These are phyloP conservation scores for Diabrotica balteata DNA, from an alignment of 2,888 invertebrate genomes.

Conservation along the genomic window DNA sequence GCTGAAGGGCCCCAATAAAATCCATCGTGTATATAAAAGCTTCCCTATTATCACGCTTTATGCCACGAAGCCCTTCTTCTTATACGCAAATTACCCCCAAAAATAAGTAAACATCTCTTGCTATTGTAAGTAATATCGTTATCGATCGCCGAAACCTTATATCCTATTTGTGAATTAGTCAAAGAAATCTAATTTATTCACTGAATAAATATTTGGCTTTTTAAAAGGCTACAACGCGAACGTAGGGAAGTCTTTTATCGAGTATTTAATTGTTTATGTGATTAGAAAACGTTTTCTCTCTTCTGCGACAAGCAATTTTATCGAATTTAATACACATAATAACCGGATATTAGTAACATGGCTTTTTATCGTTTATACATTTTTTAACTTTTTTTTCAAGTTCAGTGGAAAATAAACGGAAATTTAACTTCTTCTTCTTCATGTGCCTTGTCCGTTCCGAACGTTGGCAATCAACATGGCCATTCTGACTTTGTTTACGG, in stretches of 20 bases:
- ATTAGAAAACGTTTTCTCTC: slow-evolving; percentile 1
- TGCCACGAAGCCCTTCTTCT: slow-evolving; percentile 42
- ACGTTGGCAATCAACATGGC: no score
- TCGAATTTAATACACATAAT: no score
- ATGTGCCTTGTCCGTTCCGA: no score
- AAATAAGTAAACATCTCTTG: slow-evolving; percentile 45
- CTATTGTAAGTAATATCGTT: slow-evolving; percentile 39
- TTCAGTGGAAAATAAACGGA: no score
- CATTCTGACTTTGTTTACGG: no score
- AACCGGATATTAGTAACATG: no score
- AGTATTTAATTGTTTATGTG: slow-evolving; percentile 9
- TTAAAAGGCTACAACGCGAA: slow-evolving; percentile 13
- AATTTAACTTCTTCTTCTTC: no score
- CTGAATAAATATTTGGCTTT: slow-evolving; percentile 32
- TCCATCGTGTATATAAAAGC: slow-evolving; percentile 19
- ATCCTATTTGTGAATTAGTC: slow-evolving; percentile 38
- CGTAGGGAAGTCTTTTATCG: slow-evolving; percentile 1
- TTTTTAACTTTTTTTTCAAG: no score
- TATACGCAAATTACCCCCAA: slow-evolving; percentile 44
- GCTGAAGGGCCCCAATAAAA: neutral
- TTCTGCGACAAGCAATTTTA: no score
- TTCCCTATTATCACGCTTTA: slow-evolving; percentile 45
- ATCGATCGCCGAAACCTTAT: slow-evolving; percentile 44
- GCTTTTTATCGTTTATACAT: no score
- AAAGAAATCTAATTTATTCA: slow-evolving; percentile 36